Evolutionary conservation across 64 coral and sea anemone genomes (phyloP).

Genomic region (Montipora foliosa): DNA sequence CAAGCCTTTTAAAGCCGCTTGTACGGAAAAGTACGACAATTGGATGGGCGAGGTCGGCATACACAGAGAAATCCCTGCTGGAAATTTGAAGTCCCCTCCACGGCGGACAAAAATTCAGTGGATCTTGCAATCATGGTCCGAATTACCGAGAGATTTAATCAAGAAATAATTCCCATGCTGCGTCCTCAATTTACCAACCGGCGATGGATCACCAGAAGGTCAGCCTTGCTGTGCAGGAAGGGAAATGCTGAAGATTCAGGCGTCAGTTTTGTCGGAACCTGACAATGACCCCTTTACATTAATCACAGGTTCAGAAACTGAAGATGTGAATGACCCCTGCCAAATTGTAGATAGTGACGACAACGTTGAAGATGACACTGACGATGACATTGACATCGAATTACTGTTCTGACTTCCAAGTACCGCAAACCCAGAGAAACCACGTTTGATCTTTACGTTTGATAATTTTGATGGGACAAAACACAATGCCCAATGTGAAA

Average conservation of each 20-base stretch:
- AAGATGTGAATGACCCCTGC: conserved; percentile 51
- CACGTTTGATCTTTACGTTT: too few species aligned
- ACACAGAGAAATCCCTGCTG: conserved; percentile 37
- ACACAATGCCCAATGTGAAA: too few species aligned
- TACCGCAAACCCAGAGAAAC: too few species aligned
- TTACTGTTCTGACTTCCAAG: too few species aligned
- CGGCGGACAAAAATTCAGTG: conserved; percentile 46
- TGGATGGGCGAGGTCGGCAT: conserved; percentile 40
- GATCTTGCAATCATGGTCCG: conserved; percentile 60
- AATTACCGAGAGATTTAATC: conserved; percentile 28
- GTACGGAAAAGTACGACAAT: conserved; percentile 17
- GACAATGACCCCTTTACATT: conserved; percentile 26
- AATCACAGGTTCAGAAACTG: conserved; percentile 38
- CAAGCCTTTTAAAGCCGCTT: not conserved
- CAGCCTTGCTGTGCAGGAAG: conserved; percentile 42
- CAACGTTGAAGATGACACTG: conserved; percentile 8
- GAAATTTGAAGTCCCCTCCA: conserved; percentile 48
- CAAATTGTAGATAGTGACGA: conserved; percentile 48
- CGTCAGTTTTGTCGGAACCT: conserved; percentile 18
- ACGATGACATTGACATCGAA: conserved; percentile 44
- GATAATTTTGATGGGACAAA: too few species aligned
- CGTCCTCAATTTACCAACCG: conserved; percentile 43
- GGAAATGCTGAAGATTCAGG: conserved; percentile 57
- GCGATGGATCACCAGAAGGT: conserved; percentile 40
- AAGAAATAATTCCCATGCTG: conserved; percentile 59